These are phyloP conservation scores for Eupithecia subfuscata DNA, from an alignment of 2,888 invertebrate genomes.

Conservation along the genomic window DNA sequence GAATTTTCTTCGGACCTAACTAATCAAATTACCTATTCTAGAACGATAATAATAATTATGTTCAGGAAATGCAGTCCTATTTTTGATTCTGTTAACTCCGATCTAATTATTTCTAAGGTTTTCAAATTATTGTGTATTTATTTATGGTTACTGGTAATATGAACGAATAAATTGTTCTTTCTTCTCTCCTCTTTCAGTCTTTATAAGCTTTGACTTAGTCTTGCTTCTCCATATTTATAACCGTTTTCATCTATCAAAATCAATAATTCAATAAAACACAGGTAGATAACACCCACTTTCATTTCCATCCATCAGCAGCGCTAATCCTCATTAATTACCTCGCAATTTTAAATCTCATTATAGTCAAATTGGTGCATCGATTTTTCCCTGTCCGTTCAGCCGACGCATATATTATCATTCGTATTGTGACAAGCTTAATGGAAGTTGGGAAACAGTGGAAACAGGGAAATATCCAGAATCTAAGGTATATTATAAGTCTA, in stretches of 20 bases:
- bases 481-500: neutral
- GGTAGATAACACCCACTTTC: neutral
- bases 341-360: conserved; percentile 79
- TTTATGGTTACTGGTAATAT: too few species aligned
- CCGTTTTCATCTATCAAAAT: neutral
- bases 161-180: too few species aligned
- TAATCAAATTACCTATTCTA: too few species aligned
- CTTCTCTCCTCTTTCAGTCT: too few species aligned
- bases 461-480: neutral
- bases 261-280: neutral
- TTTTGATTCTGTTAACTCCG: too few species aligned
- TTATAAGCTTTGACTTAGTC: neutral
- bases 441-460: conserved; percentile 10
- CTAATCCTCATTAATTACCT: conserved; percentile 80
- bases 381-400: conserved; percentile 63
- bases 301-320: conserved; percentile 55
- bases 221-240: neutral
- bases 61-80: too few species aligned
- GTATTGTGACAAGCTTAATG: conserved; percentile 66
- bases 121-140: too few species aligned
- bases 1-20: too few species aligned
- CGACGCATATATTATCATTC: conserved; percentile 72
- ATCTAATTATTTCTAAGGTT: too few species aligned
- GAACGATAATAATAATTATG: too few species aligned
- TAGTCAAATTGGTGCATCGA: conserved; percentile 79